Evolutionary conservation across 2,113 vertebrate species (phyloP), one percentile per base, ranked within the genome.

Genomic region (Urocitellus parryii): DNA sequence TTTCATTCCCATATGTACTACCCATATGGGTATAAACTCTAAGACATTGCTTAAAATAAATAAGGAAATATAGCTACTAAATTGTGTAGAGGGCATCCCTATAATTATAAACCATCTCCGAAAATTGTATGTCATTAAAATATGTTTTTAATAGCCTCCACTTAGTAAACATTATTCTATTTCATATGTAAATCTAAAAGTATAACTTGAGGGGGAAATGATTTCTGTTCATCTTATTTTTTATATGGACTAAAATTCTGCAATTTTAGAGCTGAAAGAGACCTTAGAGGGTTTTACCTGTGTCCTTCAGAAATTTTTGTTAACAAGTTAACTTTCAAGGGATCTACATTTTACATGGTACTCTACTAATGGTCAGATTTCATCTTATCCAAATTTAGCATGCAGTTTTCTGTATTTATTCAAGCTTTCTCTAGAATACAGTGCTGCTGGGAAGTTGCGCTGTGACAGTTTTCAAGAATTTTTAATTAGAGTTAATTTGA

Each of bases 201-300:
- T 83, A 42, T 29, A 95, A 51, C 22, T 82, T 82, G 29, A 68
- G 18, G 11, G 32, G 10, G 4, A 27, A 65, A 80, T 56, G 5
- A 17, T 84, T 89, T 93, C 45, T 96, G 13, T 83, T 88, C 2
- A 77, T 77, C 42, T 78, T 88, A 4, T 84, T 90, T 90, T 42
- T 39, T 91, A 42, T 91, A 42, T 65, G 32, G 63, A 37, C 29
- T 81, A 77, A 8, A 51, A 85, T 91, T 95, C n/a, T 84, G 34
- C 8, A n/a, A 70, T 10, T 68, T 70, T 82, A 70, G 27, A 81
- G 63, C 22, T 94, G 8, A 93, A 74, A 76, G 18, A 70, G 32
- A 34, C 2, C 45, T 80, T 89, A 29, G 39, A 74, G 27, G 5
- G 1, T 84, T 89, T 94, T 63, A 89, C 0, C 0, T 72, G 32